phyloP scores from a whole-genome alignment of 2,113 vertebrate species.

The Syngnathus typhle region DNA sequence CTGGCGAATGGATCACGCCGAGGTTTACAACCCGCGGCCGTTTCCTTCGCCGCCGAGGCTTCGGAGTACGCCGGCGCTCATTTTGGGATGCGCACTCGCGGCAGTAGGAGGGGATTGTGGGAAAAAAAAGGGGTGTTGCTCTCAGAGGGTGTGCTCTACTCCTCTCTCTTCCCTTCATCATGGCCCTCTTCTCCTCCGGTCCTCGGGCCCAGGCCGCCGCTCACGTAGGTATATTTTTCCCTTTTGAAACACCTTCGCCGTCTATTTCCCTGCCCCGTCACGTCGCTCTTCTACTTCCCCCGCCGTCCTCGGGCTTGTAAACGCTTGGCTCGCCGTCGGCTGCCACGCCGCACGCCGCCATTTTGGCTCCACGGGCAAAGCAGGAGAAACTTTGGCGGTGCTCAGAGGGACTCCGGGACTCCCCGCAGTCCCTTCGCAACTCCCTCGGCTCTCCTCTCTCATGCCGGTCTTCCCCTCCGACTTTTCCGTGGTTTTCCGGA shows the following conservation, averaged over 20 bases:
- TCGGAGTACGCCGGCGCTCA: conserved; percentile 33
- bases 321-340: conserved; percentile 34
- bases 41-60: conserved; percentile 22
- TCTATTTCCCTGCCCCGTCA: conserved; percentile 34
- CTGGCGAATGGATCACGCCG: conserved; percentile 54
- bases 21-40: conserved; percentile 37
- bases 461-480: conserved; percentile 20
- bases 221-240: conserved; percentile 65
- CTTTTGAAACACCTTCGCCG: conserved; percentile 46
- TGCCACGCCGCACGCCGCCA: conserved; percentile 65
- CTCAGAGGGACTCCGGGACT: conserved; percentile 34
- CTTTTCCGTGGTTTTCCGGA: conserved; percentile 32
- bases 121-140: conserved; percentile 66
- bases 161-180: conserved; percentile 69
- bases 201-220: conserved; percentile 57
- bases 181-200: conserved; percentile 69
- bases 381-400: conserved; percentile 55
- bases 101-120: conserved; percentile 71
- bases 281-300: conserved; percentile 34
- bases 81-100: conserved; percentile 49
- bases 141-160: conserved; percentile 67
- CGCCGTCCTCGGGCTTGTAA: conserved; percentile 41
- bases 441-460: conserved; percentile 14
- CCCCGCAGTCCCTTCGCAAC: conserved; percentile 26
- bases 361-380: conserved; percentile 55